phyloP scores from a whole-genome alignment of 2,888 invertebrate genomes.

The Apotomis capreana region DNA sequence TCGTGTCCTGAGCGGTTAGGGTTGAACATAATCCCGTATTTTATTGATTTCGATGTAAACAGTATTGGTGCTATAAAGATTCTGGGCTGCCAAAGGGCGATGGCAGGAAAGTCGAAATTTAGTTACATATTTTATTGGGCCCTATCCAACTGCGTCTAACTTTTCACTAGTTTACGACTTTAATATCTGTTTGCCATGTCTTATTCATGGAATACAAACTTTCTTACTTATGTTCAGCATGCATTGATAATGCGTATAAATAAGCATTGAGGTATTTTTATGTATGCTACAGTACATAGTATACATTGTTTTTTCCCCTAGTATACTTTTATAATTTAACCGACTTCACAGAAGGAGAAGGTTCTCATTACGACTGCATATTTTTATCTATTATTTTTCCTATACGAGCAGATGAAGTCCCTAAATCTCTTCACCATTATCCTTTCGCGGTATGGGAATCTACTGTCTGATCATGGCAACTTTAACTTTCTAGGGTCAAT shows the following conservation, averaged over 20 bases:
- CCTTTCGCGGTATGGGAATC: no score
- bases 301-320: no score
- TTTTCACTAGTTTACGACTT: slow-evolving; percentile 38
- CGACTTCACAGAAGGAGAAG: no score
- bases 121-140: slow-evolving; percentile 48
- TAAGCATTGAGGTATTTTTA: slow-evolving; percentile 13
- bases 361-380: no score
- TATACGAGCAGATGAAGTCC: no score
- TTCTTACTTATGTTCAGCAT: slow-evolving; percentile 17
- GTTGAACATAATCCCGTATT: slow-evolving; percentile 54
- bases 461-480: no score
- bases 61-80: slow-evolving; percentile 52
- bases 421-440: no score
- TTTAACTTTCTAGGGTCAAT: no score
- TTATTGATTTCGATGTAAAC: slow-evolving; percentile 66
- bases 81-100: slow-evolving; percentile 47
- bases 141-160: slow-evolving; percentile 42
- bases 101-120: slow-evolving; percentile 37
- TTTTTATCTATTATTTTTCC: no score
- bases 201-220: slow-evolving; percentile 28
- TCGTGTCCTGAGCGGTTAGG: slow-evolving; percentile 46
- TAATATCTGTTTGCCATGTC: slow-evolving; percentile 30
- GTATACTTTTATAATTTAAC: no score
- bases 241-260: slow-evolving; percentile 12
- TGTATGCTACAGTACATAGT: background rate